Evolutionary conservation across 92 coral and sea anemone genomes (phyloP).

Genomic region (Zoanthus sansibaricus): DNA sequence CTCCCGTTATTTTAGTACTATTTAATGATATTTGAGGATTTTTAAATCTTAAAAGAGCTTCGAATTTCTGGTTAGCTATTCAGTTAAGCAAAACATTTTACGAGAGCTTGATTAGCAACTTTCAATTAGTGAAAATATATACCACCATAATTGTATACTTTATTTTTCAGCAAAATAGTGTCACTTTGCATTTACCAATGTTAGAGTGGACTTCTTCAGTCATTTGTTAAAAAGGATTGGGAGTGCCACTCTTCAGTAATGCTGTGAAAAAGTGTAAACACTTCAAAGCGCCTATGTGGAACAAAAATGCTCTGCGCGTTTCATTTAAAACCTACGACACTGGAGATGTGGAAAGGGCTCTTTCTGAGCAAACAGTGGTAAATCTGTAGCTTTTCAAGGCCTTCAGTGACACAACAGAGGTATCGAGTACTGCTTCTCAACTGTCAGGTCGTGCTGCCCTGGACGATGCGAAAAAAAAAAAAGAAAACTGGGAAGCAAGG

Average conservation of each 20-base stretch:
- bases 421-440: not conserved
- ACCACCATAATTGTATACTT: not conserved
- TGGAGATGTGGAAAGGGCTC: constrained; percentile 38
- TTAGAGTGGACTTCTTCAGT: constrained; percentile 7
- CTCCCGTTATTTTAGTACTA: not conserved
- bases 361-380: constrained; percentile 7
- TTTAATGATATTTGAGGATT: not conserved
- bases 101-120: not conserved
- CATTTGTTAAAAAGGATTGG: constrained; percentile 42
- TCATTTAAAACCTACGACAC: constrained; percentile 39
- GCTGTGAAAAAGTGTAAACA: constrained; percentile 45
- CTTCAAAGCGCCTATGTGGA: constrained; percentile 53
- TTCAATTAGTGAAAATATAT: not conserved
- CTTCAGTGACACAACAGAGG: constrained; percentile 31
- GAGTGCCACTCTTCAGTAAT: constrained; percentile 36
- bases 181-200: constrained; percentile 30
- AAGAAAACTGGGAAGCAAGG: constrained; percentile 3
- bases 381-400: not conserved
- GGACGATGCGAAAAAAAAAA: constrained; percentile 34
- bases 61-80: not conserved
- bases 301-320: constrained; percentile 7
- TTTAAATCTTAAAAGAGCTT: not conserved
- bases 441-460: constrained; percentile 47
- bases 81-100: not conserved
- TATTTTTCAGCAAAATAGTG: constrained; percentile 49